These are phyloP conservation scores for Lepus oiostolus DNA, from an alignment of 2,797 vertebrate genomes.

Conservation along the genomic window DNA sequence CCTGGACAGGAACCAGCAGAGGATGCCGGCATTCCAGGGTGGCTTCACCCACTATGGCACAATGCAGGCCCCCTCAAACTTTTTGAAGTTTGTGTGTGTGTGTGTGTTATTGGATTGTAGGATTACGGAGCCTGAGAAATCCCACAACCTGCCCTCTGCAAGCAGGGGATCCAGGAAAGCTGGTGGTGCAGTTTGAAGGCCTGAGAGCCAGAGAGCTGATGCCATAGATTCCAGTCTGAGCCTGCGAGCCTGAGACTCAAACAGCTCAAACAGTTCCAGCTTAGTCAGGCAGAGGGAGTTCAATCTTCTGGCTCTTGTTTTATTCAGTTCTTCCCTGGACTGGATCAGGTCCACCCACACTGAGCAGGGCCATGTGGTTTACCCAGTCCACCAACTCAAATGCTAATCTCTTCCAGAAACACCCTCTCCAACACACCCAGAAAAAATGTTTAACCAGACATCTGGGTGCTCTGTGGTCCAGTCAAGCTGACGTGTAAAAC, in stretches of 20 bases:
- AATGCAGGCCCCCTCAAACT: no score
- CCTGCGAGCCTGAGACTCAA: neutral
- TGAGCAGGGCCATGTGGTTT: neutral
- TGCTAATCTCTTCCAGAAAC: neutral
- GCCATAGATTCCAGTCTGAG: neutral
- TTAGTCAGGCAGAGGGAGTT: neutral
- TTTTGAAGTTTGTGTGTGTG: neutral
- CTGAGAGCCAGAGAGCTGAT: neutral
- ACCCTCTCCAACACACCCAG: neutral
- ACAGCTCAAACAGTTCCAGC: neutral
- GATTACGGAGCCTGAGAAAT: neutral
- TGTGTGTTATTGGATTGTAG: neutral
- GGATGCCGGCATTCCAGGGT: no score
- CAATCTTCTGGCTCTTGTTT: neutral
- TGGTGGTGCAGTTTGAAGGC: neutral
- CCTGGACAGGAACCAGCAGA: no score
- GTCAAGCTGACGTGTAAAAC: neutral
- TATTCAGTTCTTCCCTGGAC: neutral
- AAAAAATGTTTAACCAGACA: neutral
- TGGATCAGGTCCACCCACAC: neutral
- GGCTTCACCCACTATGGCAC: no score
- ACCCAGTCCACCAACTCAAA: neutral
- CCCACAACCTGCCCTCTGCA: neutral
- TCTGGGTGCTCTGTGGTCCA: neutral
- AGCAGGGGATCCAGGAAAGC: neutral